Evolutionary conservation across 2,797 vertebrate species (phyloP).

Genomic region (Amazona finschi): DNA sequence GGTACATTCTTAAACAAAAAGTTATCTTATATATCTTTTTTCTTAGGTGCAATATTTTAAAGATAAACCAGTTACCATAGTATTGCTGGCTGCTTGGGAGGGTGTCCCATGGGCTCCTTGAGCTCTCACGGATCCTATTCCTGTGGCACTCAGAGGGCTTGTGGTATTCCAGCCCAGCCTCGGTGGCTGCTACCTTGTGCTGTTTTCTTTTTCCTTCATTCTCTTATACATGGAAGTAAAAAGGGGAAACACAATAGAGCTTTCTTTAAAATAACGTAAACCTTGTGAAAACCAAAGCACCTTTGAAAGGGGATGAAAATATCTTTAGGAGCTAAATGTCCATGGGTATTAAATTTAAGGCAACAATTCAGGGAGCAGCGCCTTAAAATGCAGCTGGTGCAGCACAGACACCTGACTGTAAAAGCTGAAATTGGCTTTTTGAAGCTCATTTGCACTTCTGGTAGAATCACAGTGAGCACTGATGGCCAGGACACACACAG

Average conservation of each 20-base stretch:
- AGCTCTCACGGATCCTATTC: accelerated
- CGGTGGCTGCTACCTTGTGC: neutral
- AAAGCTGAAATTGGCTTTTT: neutral
- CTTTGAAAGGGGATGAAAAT: neutral
- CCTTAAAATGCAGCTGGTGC: neutral
- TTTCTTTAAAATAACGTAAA: neutral
- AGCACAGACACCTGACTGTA: neutral
- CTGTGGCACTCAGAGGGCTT: neutral
- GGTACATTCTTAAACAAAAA: neutral
- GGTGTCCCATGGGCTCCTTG: neutral
- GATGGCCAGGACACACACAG: neutral
- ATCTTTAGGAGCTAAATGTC: neutral
- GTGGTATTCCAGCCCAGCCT: neutral
- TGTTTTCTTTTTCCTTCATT: neutral
- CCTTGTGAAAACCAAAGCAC: neutral
- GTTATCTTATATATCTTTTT: neutral
- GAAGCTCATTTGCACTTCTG: neutral
- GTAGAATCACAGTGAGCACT: neutral
- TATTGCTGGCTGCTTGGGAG: neutral
- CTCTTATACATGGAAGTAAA: neutral
- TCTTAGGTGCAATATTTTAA: neutral
- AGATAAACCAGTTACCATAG: neutral
- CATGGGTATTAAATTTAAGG: neutral
- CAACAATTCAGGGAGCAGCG: neutral
- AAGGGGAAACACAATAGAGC: neutral